Conservation (phyloP, 2,888 invertebrate species). For the Frankliniella intonsa region DNA sequence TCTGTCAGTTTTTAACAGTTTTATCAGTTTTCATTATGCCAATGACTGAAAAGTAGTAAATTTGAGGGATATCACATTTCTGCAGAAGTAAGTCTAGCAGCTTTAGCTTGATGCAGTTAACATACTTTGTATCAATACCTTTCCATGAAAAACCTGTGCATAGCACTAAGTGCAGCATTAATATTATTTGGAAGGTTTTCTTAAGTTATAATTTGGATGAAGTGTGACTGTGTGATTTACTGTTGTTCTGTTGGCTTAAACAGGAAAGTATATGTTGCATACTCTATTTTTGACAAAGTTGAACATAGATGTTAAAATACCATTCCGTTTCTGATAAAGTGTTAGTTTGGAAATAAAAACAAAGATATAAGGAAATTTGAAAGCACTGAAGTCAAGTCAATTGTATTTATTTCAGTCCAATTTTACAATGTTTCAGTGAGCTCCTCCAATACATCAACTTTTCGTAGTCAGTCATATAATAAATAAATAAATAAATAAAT, state of each 20-base stretch:
- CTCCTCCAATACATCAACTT: background rate
- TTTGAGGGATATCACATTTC: background rate
- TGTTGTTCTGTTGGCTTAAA: background rate
- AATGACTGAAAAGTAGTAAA: constrained; percentile 15
- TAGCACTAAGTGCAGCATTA: no score
- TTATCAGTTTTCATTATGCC: background rate
- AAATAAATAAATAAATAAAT: constrained; percentile 15
- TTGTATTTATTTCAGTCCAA: background rate
- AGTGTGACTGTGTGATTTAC: background rate
- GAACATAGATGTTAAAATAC: background rate
- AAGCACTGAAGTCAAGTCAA: background rate
- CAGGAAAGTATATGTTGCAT: constrained; percentile 6
- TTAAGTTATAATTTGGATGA: background rate
- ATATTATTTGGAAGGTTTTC: background rate
- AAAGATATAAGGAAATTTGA: background rate
- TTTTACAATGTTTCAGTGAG: background rate
- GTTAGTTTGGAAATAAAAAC: background rate
- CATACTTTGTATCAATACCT: background rate
- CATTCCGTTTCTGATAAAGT: background rate
- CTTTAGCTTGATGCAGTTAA: no score
- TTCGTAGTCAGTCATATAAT: background rate
- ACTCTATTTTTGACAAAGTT: background rate
- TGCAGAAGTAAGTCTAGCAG: background rate
- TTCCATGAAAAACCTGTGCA: no score
- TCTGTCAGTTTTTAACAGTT: constrained; percentile 17